Base-by-base conservation (phyloP, 2,797 vertebrate genomes). In the Pelochelys cantorii region DNA sequence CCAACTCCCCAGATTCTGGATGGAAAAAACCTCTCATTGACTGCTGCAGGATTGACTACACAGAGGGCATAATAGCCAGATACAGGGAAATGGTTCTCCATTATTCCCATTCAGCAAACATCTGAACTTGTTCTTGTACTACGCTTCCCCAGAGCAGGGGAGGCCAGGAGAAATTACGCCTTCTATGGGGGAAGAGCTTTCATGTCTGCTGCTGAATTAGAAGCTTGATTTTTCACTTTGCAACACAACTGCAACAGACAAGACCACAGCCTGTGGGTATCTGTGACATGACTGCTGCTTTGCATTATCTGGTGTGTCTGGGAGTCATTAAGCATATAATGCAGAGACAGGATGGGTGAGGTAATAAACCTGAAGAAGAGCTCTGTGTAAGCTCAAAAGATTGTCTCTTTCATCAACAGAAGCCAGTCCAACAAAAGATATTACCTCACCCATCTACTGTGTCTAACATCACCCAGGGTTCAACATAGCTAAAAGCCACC, bases 71-170 rank as follows among this genome's bases (percentile, higher is more conserved):
- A 59, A 9, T 42, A 68, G 65, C 2, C 90, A 83, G 75, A 81
- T 65, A 83, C 37, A 1, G 0, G 56, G 0, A 84, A 92, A 77
- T 74, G 48, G 25, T 62, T 23, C 86, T 81, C 55, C 12, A 71
- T 37, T 48, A 3, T 81, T n/a, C 1, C 74, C 53, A 37, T 83
- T 18, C 53, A 13, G 57, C 29, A 13, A 62, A 8, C 12, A 57
- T 29, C 5, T 60, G 23, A 83, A 42, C 7, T 71, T 59, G 25
- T 29, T 56, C 4, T 52, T 65, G 79, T 52, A 31, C 86, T 15
- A 1, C 1, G 0, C 18, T 90, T 53, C 23, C 34, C 68, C 59
- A 2, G 8, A 23, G 22, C 48, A 0, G 2, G 37, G 74, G 2
- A 42, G 27, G 3, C 74, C 82, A 55, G 18, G 55, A n/a, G n/a